Evolutionary conservation across 2,113 vertebrate species (phyloP).

Genomic region (Pomatorhinus ruficollis): DNA sequence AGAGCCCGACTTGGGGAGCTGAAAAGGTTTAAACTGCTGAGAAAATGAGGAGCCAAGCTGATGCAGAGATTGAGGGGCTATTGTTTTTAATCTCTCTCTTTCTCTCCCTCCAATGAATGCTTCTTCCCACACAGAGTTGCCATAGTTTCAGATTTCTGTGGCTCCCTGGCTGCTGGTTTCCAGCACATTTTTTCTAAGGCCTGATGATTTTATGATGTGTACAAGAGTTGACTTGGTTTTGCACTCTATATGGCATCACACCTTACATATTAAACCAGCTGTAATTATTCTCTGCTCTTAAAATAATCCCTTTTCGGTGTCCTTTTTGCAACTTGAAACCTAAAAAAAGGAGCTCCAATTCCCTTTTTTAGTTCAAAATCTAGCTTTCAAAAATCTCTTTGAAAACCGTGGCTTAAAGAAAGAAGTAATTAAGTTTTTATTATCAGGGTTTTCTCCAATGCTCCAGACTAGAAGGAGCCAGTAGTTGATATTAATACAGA

Average conservation of each 20-base stretch:
- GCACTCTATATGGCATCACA: neutral
- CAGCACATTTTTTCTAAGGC: slow-evolving; percentile 11
- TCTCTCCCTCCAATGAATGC: neutral
- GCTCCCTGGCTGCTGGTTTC: slow-evolving; percentile 38
- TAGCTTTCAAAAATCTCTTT: neutral
- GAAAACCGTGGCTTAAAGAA: neutral
- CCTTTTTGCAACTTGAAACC: neutral
- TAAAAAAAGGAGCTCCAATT: neutral
- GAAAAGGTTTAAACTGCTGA: slow-evolving; percentile 10
- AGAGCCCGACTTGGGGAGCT: neutral
- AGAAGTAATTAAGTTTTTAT: neutral
- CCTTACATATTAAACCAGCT: neutral
- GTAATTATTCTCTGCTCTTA: neutral
- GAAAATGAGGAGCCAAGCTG: slow-evolving; percentile 48
- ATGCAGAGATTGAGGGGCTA: slow-evolving; percentile 1
- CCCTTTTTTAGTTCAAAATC: neutral
- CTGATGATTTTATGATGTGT: slow-evolving; percentile 32
- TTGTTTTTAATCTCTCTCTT: slow-evolving; percentile 32
- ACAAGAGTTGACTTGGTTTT: neutral
- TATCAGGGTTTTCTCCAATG: neutral
- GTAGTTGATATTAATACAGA: neutral
- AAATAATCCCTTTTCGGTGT: neutral
- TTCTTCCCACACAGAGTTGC: slow-evolving; percentile 38
- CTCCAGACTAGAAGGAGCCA: neutral
- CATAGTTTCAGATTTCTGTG: slow-evolving; percentile 59